These are phyloP conservation scores for Tor tambroides DNA, from an alignment of 2,113 vertebrate genomes.

Conservation along the genomic window DNA sequence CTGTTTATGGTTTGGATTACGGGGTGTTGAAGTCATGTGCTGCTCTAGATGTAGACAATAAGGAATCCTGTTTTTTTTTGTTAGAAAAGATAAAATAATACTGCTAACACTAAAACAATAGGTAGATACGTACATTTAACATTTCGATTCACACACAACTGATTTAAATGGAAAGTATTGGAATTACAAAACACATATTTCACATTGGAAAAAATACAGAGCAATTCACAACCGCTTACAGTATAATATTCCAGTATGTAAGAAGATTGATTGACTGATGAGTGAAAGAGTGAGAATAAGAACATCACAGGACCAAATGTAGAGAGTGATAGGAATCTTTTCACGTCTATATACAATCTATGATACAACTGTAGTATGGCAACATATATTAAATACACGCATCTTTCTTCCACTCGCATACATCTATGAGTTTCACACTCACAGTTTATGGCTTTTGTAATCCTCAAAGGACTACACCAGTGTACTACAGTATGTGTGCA, in stretches of 20 bases:
- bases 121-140: background rate
- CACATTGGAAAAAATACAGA: conserved; percentile 22
- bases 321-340: conserved; percentile 54
- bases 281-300: conserved; percentile 17
- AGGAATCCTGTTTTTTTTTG: background rate
- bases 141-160: background rate
- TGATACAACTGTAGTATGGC: conserved; percentile 35
- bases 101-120: conserved; percentile 2
- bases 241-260: conserved; percentile 30
- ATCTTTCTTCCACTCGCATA: conserved; percentile 34
- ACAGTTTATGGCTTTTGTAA: conserved; percentile 40
- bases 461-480: conserved; percentile 45
- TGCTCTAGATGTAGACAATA: background rate
- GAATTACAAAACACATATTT: conserved; percentile 10
- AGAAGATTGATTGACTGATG: conserved; percentile 9
- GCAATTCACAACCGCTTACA: conserved; percentile 37
- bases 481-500: conserved; percentile 45
- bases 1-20: background rate
- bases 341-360: conserved; percentile 52
- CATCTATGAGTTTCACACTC: conserved; percentile 38
- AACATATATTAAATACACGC: conserved; percentile 52
- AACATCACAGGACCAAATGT: conserved; percentile 52
- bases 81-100: background rate
- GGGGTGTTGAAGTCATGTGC: background rate
- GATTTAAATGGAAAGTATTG: conserved; percentile 1